Evolutionary conservation across 2,797 vertebrate species (phyloP).

Genomic region (Brotula barbata): DNA sequence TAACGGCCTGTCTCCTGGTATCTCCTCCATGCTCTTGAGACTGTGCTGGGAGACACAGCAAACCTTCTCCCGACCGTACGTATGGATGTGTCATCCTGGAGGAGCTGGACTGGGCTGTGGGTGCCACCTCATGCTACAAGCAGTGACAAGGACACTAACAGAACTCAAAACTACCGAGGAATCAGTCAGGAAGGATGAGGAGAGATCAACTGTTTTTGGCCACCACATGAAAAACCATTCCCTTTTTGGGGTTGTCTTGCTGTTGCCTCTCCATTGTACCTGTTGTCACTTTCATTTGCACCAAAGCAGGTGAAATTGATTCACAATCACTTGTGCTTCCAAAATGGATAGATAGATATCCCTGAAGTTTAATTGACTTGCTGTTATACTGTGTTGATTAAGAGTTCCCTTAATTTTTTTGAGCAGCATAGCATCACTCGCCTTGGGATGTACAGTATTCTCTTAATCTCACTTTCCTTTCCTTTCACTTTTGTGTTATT

Average conservation of each 20-base stretch:
- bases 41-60: too few relatives aligned
- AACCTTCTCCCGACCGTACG: neutral
- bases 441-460: neutral
- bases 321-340: neutral
- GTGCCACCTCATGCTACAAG: neutral
- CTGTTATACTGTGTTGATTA: neutral
- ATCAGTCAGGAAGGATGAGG: neutral
- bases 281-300: conserved; percentile 10
- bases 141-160: neutral
- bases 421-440: too few relatives aligned
- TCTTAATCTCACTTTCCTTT: neutral
- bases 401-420: too few relatives aligned
- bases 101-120: conserved; percentile 8
- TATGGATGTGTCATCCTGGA: conserved; percentile 8
- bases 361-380: conserved; percentile 6
- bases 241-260: conserved; percentile 1
- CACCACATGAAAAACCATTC: neutral
- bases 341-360: conserved; percentile 1
- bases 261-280: conserved; percentile 9
- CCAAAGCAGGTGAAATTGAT: conserved; percentile 13
- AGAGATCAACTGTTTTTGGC: neutral
- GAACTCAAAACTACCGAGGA: neutral
- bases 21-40: too few relatives aligned
- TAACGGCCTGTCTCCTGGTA: too few relatives aligned
- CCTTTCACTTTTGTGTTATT: conserved; percentile 9